Conservation (phyloP, 2,113 vertebrate genomes). For the Atractosteus spatula region DNA sequence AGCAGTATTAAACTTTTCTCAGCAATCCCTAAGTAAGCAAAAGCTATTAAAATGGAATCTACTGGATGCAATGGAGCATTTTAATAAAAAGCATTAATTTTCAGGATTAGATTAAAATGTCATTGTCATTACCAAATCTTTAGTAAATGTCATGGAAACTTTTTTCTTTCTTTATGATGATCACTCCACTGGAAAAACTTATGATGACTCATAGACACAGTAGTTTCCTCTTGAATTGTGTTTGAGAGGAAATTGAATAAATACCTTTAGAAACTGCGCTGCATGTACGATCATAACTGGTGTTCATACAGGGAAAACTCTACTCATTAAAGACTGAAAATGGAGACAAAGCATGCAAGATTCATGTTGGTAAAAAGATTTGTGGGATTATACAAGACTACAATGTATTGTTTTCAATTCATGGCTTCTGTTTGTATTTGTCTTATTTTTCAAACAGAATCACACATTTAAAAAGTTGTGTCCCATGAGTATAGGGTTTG, state of each 20-base stretch:
- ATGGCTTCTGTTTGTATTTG: too few species aligned
- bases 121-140: constrained; percentile 56
- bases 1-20: not conserved
- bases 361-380: too few species aligned
- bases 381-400: too few species aligned
- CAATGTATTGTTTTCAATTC: too few species aligned
- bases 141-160: constrained; percentile 16
- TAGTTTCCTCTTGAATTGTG: not conserved
- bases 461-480: too few species aligned
- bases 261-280: too few species aligned
- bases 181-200: not conserved
- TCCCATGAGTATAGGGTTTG: too few species aligned
- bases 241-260: not conserved
- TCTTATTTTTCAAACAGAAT: too few species aligned
- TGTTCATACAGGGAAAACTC: too few species aligned
- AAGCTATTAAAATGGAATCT: constrained; percentile 41
- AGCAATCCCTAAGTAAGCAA: constrained; percentile 39
- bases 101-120: constrained; percentile 58
- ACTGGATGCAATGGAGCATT: constrained; percentile 49
- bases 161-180: not conserved
- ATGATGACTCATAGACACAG: not conserved
- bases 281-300: too few species aligned
- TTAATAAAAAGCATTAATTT: constrained; percentile 53
- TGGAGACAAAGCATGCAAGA: too few species aligned
- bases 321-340: too few species aligned